Evolutionary conservation across 1,140 invertebrate species (phyloP).

Genomic region (Neomicropteryx cornuta): DNA sequence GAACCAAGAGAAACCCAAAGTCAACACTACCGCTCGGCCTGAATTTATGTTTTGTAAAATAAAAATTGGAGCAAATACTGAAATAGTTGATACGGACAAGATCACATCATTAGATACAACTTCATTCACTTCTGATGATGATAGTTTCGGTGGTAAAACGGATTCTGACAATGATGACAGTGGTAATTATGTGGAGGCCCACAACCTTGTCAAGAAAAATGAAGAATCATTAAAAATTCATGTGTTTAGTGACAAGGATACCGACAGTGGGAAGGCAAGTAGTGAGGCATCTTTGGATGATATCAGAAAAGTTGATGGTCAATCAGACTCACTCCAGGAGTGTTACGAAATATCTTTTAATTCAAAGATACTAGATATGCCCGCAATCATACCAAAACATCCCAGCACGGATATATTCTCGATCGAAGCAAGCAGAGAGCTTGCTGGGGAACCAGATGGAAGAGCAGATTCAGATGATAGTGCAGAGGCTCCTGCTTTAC

Average conservation of each 20-base stretch:
- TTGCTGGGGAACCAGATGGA: slow-evolving; percentile 70
- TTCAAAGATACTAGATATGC: slow-evolving; percentile 35
- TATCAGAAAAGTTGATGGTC: slow-evolving; percentile 34
- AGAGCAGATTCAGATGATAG: slow-evolving; percentile 63
- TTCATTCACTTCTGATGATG: slow-evolving; percentile 36
- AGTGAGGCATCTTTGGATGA: slow-evolving; percentile 24
- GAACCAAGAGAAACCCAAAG: slow-evolving; percentile 46
- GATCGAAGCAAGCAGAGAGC: slow-evolving; percentile 53
- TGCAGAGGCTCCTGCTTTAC: slow-evolving; percentile 51
- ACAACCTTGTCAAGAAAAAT: slow-evolving; percentile 21
- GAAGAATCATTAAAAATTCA: slow-evolving; percentile 39
- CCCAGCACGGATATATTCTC: slow-evolving; percentile 30
- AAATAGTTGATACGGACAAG: slow-evolving; percentile 31
- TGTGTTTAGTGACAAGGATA: slow-evolving; percentile 33
- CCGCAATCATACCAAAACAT: slow-evolving; percentile 32
- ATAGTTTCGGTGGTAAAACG: slow-evolving; percentile 36
- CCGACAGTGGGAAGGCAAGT: slow-evolving; percentile 15
- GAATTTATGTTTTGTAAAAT: slow-evolving; percentile 45
- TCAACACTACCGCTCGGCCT: slow-evolving; percentile 38
- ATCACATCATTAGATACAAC: slow-evolving; percentile 34
- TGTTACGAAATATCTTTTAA: slow-evolving; percentile 30
- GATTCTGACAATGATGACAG: slow-evolving; percentile 39
- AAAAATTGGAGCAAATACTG: slow-evolving; percentile 35
- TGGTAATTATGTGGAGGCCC: slow-evolving; percentile 33
- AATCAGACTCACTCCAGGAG: slow-evolving; percentile 19